These are phyloP conservation scores for Acridotheres tristis DNA, from an alignment of 2,797 vertebrate genomes.

Conservation along the genomic window DNA sequence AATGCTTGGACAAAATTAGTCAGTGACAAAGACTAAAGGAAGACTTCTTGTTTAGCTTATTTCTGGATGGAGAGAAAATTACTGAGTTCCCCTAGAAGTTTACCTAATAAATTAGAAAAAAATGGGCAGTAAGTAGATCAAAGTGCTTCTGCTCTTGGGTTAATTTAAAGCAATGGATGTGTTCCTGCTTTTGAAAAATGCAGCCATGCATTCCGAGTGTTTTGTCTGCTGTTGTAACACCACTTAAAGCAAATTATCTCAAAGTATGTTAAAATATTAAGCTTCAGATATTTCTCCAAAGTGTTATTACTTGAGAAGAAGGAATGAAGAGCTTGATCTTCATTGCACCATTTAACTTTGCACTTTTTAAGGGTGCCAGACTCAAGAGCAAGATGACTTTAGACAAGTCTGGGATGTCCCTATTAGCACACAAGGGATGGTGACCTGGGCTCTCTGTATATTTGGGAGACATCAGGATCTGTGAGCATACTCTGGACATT, in stretches of 20 bases:
- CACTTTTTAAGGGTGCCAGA: background rate
- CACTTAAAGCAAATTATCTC: background rate
- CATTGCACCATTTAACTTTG: background rate
- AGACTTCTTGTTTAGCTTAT: background rate
- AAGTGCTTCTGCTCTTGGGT: background rate
- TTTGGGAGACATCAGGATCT: background rate
- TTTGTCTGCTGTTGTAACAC: background rate
- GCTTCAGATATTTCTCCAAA: background rate
- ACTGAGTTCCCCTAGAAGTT: background rate
- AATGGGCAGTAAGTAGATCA: background rate
- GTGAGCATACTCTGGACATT: fast-evolving
- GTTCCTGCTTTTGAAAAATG: background rate
- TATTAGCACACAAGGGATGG: background rate
- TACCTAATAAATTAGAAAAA: background rate
- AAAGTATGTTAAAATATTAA: background rate
- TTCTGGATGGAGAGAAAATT: background rate
- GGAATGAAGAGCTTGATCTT: background rate
- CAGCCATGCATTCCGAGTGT: background rate
- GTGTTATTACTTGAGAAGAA: background rate
- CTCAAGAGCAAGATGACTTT: background rate
- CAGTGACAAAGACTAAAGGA: background rate
- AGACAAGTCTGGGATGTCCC: background rate
- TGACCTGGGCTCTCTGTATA: background rate
- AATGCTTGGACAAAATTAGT: background rate
- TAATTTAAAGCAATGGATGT: background rate